phyloP scores from a whole-genome alignment of 2,113 vertebrate genomes.

The Enhydra lutris region DNA sequence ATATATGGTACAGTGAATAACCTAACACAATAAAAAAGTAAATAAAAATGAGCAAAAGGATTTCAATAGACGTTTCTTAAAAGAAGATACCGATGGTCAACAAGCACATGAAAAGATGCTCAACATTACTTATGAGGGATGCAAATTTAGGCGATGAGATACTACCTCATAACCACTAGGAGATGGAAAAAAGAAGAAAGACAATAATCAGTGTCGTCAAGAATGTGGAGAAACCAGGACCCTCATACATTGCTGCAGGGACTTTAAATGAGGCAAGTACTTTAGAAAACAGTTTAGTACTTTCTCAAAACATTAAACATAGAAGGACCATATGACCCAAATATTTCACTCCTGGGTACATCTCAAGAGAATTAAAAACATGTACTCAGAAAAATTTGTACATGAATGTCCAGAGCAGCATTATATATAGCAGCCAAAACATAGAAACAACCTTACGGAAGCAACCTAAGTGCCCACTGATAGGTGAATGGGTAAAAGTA shows the following conservation, averaged over 20 bases:
- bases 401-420: background rate
- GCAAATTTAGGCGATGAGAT: conserved; percentile 19
- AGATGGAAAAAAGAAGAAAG: background rate
- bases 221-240: background rate
- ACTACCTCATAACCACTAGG: background rate
- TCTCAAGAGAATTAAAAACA: conserved; percentile 12
- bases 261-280: background rate
- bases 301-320: background rate
- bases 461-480: background rate
- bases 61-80: background rate
- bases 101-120: background rate
- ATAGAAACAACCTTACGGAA: background rate
- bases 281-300: background rate
- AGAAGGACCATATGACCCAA: background rate
- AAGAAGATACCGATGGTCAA: background rate
- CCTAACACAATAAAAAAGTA: background rate
- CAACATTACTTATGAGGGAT: background rate
- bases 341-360: background rate
- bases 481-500: background rate
- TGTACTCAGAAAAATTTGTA: background rate
- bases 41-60: background rate
- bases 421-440: background rate
- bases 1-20: no score
- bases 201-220: background rate
- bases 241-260: background rate